phyloP scores from a whole-genome alignment of 1,140 invertebrate genomes.

The Saccostrea cuccullata region DNA sequence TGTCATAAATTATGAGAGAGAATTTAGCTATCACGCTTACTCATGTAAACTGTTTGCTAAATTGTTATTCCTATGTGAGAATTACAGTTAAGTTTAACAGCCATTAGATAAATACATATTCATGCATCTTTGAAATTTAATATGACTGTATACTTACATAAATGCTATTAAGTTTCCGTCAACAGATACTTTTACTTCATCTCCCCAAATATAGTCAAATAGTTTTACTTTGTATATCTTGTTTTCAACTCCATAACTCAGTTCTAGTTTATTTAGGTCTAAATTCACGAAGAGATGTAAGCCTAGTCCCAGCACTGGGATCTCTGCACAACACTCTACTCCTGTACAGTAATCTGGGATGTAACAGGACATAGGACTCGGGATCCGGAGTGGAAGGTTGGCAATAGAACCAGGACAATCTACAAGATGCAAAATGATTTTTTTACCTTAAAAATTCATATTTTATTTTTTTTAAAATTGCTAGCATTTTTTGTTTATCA shows the following conservation, averaged over 20 bases:
- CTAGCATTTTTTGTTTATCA: too few relatives aligned
- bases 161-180: neutral
- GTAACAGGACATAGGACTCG: slow-evolving; percentile 13
- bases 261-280: slow-evolving; percentile 44
- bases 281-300: slow-evolving; percentile 49
- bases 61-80: neutral
- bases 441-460: neutral
- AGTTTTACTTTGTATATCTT: slow-evolving; percentile 42
- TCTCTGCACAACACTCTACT: slow-evolving; percentile 53
- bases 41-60: neutral
- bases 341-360: slow-evolving; percentile 52
- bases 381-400: neutral
- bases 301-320: slow-evolving; percentile 38
- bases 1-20: too few relatives aligned
- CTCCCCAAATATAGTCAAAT: slow-evolving; percentile 50
- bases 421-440: slow-evolving; percentile 26
- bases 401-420: slow-evolving; percentile 28
- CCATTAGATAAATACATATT: neutral
- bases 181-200: neutral
- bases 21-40: too few relatives aligned
- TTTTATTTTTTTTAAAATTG: neutral
- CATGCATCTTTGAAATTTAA: too few relatives aligned
- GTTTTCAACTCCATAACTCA: slow-evolving; percentile 56
- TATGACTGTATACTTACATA: neutral
- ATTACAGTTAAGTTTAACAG: neutral